Percentiles rank a stretch among this genome's conserved stretches.
These are phyloP conservation scores for Leptopilina syphax DNA, from an alignment of 2,888 invertebrate genomes.

Conservation along the genomic window DNA sequence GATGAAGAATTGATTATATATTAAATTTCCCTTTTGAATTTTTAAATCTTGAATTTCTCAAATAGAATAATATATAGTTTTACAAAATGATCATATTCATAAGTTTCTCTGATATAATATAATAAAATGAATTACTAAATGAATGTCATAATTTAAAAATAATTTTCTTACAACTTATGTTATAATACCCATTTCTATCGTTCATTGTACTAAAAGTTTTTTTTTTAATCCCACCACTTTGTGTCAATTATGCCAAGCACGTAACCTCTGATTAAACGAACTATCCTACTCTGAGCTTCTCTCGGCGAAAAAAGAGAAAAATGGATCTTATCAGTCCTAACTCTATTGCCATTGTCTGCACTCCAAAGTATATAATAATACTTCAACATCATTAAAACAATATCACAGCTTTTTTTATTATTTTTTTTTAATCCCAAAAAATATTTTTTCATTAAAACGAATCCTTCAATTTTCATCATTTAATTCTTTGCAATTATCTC, in stretches of 20 bases:
- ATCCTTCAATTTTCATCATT: not conserved
- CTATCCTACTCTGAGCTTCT: not conserved
- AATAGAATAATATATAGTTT: too few species aligned
- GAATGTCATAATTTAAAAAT: constrained; percentile 4
- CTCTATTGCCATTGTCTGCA: constrained; percentile 14
- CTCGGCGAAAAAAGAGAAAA: not conserved
- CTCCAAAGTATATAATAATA: not conserved
- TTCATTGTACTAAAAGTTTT: not conserved
- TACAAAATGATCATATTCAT: too few species aligned
- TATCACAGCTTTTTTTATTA: not conserved
- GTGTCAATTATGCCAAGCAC: constrained; percentile 29
- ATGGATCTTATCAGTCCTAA: constrained; percentile 14
- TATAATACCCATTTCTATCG: not conserved
- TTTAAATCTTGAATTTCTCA: too few species aligned
- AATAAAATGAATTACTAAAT: not conserved
- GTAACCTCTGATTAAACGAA: constrained; percentile 30
- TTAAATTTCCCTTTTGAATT: too few species aligned
- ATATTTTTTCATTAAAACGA: not conserved
- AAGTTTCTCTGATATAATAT: too few species aligned
- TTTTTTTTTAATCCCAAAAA: not conserved
- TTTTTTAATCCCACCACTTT: constrained; percentile 21
- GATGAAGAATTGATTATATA: too few species aligned
- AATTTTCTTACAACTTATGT: not conserved
- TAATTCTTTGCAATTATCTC: not conserved
- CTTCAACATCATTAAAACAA: constrained; percentile 15